These are phyloP conservation scores for Euproctis similis DNA, from an alignment of 2,888 invertebrate species.

Conservation along the genomic window DNA sequence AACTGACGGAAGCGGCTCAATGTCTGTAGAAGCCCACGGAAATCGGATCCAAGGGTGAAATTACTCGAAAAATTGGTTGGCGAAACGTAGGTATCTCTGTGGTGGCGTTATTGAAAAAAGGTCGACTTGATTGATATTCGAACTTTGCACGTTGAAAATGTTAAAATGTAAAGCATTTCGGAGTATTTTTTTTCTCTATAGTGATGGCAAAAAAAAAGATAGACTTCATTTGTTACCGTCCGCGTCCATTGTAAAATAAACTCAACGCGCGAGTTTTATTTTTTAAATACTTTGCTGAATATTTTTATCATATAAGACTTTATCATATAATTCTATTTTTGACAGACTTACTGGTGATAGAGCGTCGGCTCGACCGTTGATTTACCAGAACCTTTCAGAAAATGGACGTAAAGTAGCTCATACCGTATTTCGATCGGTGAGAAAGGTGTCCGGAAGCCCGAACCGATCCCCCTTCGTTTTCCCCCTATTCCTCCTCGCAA, in stretches of 20 bases:
- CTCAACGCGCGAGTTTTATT: constrained; percentile 61
- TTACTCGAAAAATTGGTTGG: constrained; percentile 62
- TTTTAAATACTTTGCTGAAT: too few relatives aligned
- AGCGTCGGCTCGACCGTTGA: too few relatives aligned
- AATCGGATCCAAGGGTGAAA: constrained; percentile 51
- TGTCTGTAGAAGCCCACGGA: constrained; percentile 31
- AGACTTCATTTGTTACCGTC: constrained; percentile 74
- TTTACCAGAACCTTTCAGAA: too few relatives aligned
- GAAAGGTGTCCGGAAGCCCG: too few relatives aligned
- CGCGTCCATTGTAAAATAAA: constrained; percentile 70
- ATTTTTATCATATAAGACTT: too few relatives aligned
- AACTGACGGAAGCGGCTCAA: constrained; percentile 19
- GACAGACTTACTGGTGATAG: too few relatives aligned
- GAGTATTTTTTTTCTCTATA: constrained; percentile 63
- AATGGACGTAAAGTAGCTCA: too few relatives aligned
- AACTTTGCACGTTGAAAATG: constrained; percentile 70
- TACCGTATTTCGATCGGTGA: too few relatives aligned
- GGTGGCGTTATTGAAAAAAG: constrained; percentile 71
- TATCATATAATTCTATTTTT: too few relatives aligned
- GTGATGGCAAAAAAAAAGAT: constrained; percentile 69
- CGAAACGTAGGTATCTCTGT: constrained; percentile 49
- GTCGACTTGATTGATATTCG: constrained; percentile 69
- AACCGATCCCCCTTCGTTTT: too few relatives aligned
- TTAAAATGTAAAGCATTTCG: constrained; percentile 56
- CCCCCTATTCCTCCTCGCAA: too few relatives aligned